Evolutionary conservation across 2,797 vertebrate genomes (phyloP).

Genomic region (Danio tinwini): DNA sequence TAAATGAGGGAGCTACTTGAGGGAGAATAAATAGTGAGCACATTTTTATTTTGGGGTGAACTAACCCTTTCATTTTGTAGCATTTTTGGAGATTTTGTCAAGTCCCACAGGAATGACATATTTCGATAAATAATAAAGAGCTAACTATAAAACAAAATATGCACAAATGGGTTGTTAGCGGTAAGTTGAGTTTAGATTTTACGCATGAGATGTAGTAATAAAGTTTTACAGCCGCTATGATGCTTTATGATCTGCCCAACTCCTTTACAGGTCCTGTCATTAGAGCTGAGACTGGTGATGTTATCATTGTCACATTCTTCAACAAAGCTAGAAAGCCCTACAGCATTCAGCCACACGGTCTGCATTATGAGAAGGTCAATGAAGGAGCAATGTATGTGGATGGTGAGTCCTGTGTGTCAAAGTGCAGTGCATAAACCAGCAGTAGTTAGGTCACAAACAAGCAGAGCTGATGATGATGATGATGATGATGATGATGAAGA

Average conservation of each 20-base stretch:
- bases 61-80: too few species aligned
- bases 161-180: not conserved
- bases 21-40: too few species aligned
- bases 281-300: constrained; percentile 80
- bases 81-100: not conserved
- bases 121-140: not conserved
- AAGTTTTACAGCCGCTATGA: too few species aligned
- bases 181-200: too few species aligned
- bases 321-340: constrained; percentile 78
- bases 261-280: constrained; percentile 78
- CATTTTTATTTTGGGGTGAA: too few species aligned
- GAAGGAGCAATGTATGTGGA: constrained; percentile 77
- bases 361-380: constrained; percentile 75
- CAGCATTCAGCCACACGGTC: constrained; percentile 82
- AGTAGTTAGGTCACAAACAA: too few species aligned
- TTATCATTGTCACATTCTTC: constrained; percentile 76
- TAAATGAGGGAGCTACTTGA: too few species aligned
- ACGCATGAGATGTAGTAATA: too few species aligned
- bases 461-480: too few species aligned
- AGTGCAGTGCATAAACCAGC: too few species aligned
- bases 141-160: not conserved
- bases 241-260: too few species aligned
- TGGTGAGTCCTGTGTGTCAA: constrained; percentile 64
- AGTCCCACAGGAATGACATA: not conserved
- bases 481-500: too few species aligned